Base-by-base conservation (phyloP, 2,113 vertebrate genomes). In the Pygoscelis antarcticus region DNA sequence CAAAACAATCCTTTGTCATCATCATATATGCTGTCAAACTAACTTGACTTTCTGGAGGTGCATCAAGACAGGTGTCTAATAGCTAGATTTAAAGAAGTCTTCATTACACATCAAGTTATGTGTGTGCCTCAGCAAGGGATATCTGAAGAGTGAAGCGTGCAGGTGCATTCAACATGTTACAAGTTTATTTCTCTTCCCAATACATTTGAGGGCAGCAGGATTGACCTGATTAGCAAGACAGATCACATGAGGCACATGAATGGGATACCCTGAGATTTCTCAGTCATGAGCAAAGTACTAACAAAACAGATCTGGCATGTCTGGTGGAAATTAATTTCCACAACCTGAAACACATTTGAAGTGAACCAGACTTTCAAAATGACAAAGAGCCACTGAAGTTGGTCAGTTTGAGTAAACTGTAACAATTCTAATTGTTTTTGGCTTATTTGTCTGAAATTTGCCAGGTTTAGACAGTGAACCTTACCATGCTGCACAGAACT, bases 31-130 rank as follows among this genome's bases (percentile, higher is more conserved):
- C 23, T 58, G 76, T 21, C 34, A 81, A 65, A 70, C 38, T 26
- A 23, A 51, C 1, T 12, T 1, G 2, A 4, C 3, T 60, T 29
- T 62, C 54, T 17, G 34, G 16, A 58, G 20, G 5, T 13, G 22
- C 26, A 27, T 9, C n/a, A 52, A 21, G 16, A 70, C 9, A 34
- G 29, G n/a, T 5, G 16, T 55, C 71, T 42, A 58, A 58, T 2
- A 40, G n/a, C 7, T 20, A 9, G 23, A 58, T 57, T 38, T 32
- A 34, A 71, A 58, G n/a, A 62, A 75, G 22, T 14, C 29, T 51
- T 38, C 32, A 11, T 19, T 9, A 2, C 3, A 3, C 0, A 0
- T 32, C 11, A 57, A 77, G 52, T 17, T 52, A 55, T 3, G 1
- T 1, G 3, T 6, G 30, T 1, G 0, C 27, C 61, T 54, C 55